These are phyloP conservation scores for Drosophila melanosoma DNA, from an alignment of 2,888 invertebrate genomes.

Conservation along the genomic window DNA sequence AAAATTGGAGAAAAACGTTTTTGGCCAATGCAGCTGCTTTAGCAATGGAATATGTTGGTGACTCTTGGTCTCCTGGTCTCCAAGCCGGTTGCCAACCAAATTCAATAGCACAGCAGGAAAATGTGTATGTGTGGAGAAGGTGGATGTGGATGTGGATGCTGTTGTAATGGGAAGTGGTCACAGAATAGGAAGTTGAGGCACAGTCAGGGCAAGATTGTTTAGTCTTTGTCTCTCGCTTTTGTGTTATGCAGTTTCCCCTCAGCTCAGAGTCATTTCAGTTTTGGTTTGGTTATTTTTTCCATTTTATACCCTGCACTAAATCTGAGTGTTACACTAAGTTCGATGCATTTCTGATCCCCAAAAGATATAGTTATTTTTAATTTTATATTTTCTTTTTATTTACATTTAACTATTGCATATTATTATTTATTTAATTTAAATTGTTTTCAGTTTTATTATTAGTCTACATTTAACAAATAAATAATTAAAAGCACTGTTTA, in stretches of 20 bases:
- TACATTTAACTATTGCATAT: not conserved
- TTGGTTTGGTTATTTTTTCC: not conserved
- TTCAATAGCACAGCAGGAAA: slow-evolving; percentile 3
- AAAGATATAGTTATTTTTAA: not conserved
- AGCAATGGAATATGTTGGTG: slow-evolving; percentile 51
- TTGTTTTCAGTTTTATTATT: not conserved
- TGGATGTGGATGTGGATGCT: not conserved
- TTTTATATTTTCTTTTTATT: not conserved
- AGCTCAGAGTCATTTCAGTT: not conserved
- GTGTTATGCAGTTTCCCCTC: slow-evolving; percentile 24
- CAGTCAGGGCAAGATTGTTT: slow-evolving; percentile 41
- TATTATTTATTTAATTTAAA: not conserved
- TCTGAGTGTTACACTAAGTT: not conserved
- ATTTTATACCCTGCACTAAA: not conserved
- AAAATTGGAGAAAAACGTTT: slow-evolving; percentile 46
- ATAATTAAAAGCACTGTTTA: not conserved
- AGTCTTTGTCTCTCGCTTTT: slow-evolving; percentile 52
- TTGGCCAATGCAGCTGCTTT: slow-evolving; percentile 31
- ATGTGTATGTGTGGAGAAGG: not conserved
- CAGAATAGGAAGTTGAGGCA: slow-evolving; percentile 12
- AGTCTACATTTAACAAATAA: too few relatives aligned
- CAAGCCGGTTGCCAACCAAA: slow-evolving; percentile 27
- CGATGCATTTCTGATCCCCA: not conserved
- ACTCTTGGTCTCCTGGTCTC: slow-evolving; percentile 29
- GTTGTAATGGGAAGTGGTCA: not conserved